Evolutionary conservation across 2,888 invertebrate genomes (phyloP).

Genomic region (Strigamia transsilvanica): DNA sequence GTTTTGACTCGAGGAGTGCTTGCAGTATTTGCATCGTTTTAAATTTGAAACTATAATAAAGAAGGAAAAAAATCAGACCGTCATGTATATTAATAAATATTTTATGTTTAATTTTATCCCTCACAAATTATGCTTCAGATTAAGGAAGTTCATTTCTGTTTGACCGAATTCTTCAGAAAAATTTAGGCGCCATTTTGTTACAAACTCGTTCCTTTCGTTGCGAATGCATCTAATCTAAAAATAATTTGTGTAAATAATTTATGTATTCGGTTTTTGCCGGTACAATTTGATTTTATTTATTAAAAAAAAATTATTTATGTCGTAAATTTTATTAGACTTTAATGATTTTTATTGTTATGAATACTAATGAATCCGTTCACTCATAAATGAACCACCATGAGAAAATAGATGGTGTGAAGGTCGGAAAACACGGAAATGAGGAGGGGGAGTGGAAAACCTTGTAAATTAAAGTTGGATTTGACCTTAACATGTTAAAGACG

Average conservation of each 20-base stretch:
- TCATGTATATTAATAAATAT: not conserved
- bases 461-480: not conserved
- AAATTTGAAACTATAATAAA: not conserved
- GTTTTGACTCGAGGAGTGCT: constrained; percentile 52
- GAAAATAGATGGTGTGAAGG: not conserved
- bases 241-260: no score
- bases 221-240: no score
- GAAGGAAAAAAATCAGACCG: not conserved
- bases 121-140: not conserved
- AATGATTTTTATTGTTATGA: not conserved
- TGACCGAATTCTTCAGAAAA: not conserved
- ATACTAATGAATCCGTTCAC: not conserved
- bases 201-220: not conserved
- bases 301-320: no score
- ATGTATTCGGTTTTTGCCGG: no score
- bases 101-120: not conserved
- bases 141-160: not conserved
- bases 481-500: not conserved
- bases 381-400: not conserved
- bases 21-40: not conserved
- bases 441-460: not conserved
- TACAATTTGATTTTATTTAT: no score
- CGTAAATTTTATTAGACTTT: not conserved
- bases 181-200: constrained; percentile 18
- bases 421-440: constrained; percentile 19